Base-by-base conservation (phyloP, 92 coral and sea anemone genomes). In the Virgularia gustaviana region DNA sequence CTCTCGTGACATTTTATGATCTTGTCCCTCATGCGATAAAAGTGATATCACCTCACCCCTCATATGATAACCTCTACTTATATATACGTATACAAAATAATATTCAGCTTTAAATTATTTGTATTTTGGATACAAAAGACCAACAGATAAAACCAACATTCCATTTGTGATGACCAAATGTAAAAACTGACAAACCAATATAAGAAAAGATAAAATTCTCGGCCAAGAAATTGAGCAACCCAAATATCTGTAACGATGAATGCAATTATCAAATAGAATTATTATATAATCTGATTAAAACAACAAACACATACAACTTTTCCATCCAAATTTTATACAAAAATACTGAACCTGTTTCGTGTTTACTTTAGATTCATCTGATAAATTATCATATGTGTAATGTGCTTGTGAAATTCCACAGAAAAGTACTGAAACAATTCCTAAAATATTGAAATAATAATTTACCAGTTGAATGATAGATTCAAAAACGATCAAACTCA, bases 351-450 rank as follows among this genome's bases (percentile, higher is more conserved):
- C 98, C 88, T 92, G 98, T 72, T 89, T 92, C 10, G 98, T 92
- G 53, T 86, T 87, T 28, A 60, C 86, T 61, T 92, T 92, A 12
- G 98, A 92, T 63, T 92, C 96, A 15, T 85, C 90, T 59, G 98
- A 92, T 37, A 92, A 78, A 63, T 92, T 92, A 54, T 92, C 88
- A 76, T 86, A 92, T 3, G 98, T 92, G 38, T 92, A 92, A 80
- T 92, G 98, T 2, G 98, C 98, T 51, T 92, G 98, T 2, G 96
- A 92, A 49, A 92, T 92, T 34, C 98, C 98, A 71, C 98, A 92
- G 63, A 89, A 92, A 28, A 92, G 72, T 35, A 92, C 98, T 16
- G 98, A 92, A 12, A 92, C 98, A 57, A 92, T 92, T 12, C 98
- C 98, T 92, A 77, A 3, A 53, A 25, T 10, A 7, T 35, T 43